Base-by-base conservation (phyloP, 1,140 invertebrate genomes). In the Cherax destructor region DNA sequence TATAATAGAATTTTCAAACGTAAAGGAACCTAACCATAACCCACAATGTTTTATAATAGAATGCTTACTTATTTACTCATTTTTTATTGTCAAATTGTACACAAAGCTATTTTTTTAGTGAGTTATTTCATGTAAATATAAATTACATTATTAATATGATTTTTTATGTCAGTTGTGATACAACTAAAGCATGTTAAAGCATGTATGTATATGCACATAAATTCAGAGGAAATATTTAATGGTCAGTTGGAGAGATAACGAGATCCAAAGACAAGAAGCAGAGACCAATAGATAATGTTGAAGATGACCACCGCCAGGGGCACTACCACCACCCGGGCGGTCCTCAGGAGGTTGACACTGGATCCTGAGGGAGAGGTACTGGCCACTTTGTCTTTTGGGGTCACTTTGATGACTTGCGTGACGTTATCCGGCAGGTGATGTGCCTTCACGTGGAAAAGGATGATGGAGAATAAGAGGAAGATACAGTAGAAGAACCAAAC, bases 391-490 rank as follows among this genome's bases (percentile, higher is more conserved):
- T 18, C 61, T 65, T 11, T 1, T 65, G 61, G 61, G 2, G 21
- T 65, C 13, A 65, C 61, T 18, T 0, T 13, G 61, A 18, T 21
- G 13, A 65, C 61, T 18, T 65, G 11, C 69, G 4, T 7, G 69
- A 9, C 4, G 24, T 74, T 74, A n/a, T 74, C 69, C n/a, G 9
- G 18, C 21, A 18, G 69, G 69, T 24, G 69, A 7, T 74, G n/a
- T 9, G 24, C 21, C 24, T 10, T 30, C n/a, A 74, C n/a, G 69
- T 74, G 69, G 69, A n/a, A 74, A 3, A 74, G 9, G 69, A 74
- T 74, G 69, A 74, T 30, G 69, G 21, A 74, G 69, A 74, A 74
- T 16, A 74, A n/a, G 24, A 74, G 69, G n/a, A 74, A 74, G 69
- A 74, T 74, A 11, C 69, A 74, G 9, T 16, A 24, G 24, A 74